phyloP scores from a whole-genome alignment of 1,140 invertebrate genomes.

The Eulimnadia texana region DNA sequence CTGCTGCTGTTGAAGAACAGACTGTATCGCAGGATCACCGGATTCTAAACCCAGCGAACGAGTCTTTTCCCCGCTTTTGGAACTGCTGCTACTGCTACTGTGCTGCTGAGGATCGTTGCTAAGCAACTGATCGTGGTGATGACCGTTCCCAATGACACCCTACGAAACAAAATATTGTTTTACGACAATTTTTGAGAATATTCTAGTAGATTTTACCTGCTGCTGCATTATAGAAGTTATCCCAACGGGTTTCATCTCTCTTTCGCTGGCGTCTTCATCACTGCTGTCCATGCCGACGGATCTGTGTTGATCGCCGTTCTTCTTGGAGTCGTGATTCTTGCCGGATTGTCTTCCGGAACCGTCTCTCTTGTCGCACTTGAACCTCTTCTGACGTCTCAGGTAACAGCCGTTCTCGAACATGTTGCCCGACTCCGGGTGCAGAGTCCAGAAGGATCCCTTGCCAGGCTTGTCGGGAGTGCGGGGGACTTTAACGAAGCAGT shows the following conservation, averaged over 20 bases:
- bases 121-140: background rate
- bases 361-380: conserved; percentile 95
- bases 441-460: conserved; percentile 92
- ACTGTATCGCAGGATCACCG: background rate
- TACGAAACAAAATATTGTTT: too few relatives aligned
- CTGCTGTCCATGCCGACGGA: conserved; percentile 8
- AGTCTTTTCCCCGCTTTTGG: background rate
- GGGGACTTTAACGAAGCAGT: conserved; percentile 97
- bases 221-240: background rate
- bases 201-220: background rate
- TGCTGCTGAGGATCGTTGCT: background rate
- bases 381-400: conserved; percentile 87
- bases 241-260: conserved; percentile 2
- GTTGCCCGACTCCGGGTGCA: conserved; percentile 96
- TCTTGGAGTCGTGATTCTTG: background rate
- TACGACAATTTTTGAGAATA: background rate
- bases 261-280: background rate
- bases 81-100: background rate
- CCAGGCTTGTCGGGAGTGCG: conserved; percentile 95
- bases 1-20: background rate
- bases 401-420: conserved; percentile 99
- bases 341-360: conserved; percentile 44
- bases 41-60: background rate
- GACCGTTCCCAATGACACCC: too few relatives aligned
- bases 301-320: background rate